These are phyloP conservation scores for Acanthopagrus latus DNA, from an alignment of 2,797 vertebrate species.

Conservation along the genomic window DNA sequence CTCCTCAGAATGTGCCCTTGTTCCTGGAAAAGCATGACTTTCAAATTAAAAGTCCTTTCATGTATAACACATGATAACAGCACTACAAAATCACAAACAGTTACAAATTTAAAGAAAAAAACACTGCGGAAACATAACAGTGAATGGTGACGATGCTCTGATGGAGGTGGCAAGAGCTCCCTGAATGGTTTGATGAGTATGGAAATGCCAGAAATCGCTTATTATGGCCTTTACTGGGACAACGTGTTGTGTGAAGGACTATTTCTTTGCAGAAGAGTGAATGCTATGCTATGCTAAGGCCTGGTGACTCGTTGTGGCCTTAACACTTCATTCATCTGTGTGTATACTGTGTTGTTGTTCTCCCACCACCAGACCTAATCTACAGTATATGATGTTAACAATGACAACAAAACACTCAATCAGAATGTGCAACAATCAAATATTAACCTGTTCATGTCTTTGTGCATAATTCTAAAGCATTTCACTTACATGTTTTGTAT, in stretches of 20 bases:
- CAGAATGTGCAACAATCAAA: background rate
- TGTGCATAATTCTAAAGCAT: background rate
- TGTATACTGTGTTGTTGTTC: background rate
- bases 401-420: too few relatives aligned
- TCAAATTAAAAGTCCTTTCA: background rate
- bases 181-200: background rate
- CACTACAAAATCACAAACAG: background rate
- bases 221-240: background rate
- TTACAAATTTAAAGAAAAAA: constrained; percentile 10
- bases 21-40: background rate
- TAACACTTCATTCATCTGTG: background rate
- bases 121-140: too few relatives aligned
- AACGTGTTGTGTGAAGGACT: too few relatives aligned
- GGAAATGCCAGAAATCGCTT: background rate
- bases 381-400: too few relatives aligned
- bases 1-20: constrained; percentile 3
- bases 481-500: background rate
- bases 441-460: background rate
- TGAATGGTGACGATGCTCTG: background rate
- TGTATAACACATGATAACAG: background rate
- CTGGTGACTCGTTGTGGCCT: background rate
- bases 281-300: background rate
- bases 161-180: background rate
- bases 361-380: background rate
- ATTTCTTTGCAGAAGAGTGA: too few relatives aligned